These are phyloP conservation scores for Corythornis leucogaster DNA, from an alignment of 2,797 vertebrate species.

Conservation along the genomic window DNA sequence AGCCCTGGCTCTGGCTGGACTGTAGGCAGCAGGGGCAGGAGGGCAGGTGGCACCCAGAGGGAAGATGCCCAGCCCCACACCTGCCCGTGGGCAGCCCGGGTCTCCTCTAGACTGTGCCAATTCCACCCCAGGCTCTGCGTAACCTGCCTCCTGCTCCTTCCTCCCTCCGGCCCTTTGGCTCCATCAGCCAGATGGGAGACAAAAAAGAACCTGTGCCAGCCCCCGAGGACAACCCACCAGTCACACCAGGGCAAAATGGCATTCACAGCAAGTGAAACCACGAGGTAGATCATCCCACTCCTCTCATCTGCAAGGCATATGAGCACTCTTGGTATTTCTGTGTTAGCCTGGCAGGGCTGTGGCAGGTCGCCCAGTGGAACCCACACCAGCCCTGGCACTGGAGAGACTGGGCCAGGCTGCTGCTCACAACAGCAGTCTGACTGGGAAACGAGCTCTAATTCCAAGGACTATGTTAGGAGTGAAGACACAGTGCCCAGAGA, in stretches of 20 bases:
- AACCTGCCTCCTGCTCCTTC: neutral
- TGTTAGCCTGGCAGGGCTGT: neutral
- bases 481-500: neutral
- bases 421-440: neutral
- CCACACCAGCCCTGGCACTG: neutral
- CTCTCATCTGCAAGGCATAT: neutral
- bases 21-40: neutral
- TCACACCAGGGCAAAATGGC: neutral
- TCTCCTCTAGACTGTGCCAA: neutral
- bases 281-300: neutral
- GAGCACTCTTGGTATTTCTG: neutral
- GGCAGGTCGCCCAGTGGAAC: neutral
- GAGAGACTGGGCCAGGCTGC: neutral
- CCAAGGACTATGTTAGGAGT: neutral
- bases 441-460: neutral
- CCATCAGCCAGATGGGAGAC: neutral
- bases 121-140: neutral
- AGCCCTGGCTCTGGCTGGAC: neutral
- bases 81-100: neutral
- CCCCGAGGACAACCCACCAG: conserved; percentile 43
- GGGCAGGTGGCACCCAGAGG: neutral
- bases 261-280: conserved; percentile 1
- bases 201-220: conserved; percentile 17
- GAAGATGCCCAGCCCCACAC: neutral
- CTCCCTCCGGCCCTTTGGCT: neutral